A percentile compares a stretch with the other conserved stretches of the same genome.
Evolutionary conservation across 2,113 vertebrate species (phyloP).

Genomic region (Saiga tatarica): DNA sequence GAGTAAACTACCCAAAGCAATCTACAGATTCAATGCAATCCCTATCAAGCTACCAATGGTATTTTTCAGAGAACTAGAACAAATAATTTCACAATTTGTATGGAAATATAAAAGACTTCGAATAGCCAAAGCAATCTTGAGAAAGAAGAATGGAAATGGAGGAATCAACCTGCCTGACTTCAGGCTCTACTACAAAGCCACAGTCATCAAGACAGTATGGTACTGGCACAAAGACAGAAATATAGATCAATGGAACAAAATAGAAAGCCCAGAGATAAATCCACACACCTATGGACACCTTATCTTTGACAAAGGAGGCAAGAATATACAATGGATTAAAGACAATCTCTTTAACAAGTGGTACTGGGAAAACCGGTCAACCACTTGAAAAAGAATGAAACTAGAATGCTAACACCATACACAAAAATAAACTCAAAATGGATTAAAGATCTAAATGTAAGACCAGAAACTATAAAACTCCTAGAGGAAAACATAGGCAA

Average conservation of each 20-base stretch:
- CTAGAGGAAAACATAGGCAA: background rate
- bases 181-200: background rate
- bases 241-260: background rate
- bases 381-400: background rate
- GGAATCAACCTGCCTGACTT: background rate
- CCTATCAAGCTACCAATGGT: background rate
- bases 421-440: background rate
- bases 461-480: background rate
- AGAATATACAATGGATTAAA: background rate
- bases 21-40: background rate
- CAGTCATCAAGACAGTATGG: background rate
- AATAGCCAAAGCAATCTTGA: background rate
- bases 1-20: background rate
- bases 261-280: background rate
- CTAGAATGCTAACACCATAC: background rate
- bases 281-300: background rate
- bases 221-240: background rate
- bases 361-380: background rate
- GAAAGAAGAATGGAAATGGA: background rate
- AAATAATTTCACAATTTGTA: background rate
- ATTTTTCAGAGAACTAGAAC: background rate
- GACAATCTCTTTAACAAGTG: background rate
- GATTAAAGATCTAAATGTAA: background rate
- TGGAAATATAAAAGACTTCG: background rate
- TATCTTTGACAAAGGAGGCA: background rate